Conservation (phyloP, 2,113 vertebrate species). For the Dipodomys stephensi region DNA sequence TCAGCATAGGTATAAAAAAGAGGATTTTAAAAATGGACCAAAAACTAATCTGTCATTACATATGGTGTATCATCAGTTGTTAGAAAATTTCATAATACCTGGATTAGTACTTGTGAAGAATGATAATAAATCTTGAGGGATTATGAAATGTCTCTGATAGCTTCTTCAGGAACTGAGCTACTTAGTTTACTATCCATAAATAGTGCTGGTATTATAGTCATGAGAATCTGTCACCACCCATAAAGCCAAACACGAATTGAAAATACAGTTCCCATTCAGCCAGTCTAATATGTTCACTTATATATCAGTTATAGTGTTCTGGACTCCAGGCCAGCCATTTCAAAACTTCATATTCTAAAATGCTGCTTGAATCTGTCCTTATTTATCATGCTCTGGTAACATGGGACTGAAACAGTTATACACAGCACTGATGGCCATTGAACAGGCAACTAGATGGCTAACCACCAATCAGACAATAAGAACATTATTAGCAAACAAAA, state of each 20-base stretch:
- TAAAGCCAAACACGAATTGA: neutral
- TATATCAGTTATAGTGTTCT: neutral
- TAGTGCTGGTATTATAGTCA: neutral
- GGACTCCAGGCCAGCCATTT: neutral
- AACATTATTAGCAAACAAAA: neutral
- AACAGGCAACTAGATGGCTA: neutral
- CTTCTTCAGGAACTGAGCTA: neutral
- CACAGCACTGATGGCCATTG: neutral
- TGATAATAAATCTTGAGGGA: neutral
- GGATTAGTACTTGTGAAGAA: neutral
- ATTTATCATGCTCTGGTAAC: neutral
- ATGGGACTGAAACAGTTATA: neutral
- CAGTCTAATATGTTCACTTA: neutral
- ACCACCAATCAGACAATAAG: neutral
- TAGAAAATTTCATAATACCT: conserved; percentile 6
- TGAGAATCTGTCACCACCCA: neutral
- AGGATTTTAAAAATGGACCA: neutral
- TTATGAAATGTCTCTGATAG: conserved; percentile 31
- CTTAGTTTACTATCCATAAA: conserved; percentile 19
- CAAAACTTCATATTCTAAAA: neutral
- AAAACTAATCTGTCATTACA: too few relatives aligned
- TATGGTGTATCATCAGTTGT: neutral
- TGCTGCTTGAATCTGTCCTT: neutral
- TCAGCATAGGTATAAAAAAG: neutral
- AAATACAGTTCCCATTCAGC: neutral